Evolutionary conservation across 2,113 vertebrate genomes (phyloP).

Genomic region (Cariama cristata): DNA sequence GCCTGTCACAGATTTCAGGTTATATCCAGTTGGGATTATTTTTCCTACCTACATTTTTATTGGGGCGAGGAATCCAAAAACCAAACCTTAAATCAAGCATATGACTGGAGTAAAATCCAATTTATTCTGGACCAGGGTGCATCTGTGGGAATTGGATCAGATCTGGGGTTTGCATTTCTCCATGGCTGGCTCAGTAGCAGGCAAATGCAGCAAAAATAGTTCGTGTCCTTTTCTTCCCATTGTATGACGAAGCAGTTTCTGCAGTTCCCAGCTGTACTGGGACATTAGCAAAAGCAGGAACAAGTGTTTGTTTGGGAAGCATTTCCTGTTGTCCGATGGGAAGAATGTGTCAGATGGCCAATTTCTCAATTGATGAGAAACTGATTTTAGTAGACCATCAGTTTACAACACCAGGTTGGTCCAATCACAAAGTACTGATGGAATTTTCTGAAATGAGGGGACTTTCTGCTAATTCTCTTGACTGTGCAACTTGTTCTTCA

Average conservation of each 20-base stretch:
- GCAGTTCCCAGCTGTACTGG: background rate
- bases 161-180: background rate
- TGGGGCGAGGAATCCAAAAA: background rate
- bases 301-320: background rate
- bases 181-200: background rate
- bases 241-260: background rate
- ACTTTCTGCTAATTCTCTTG: background rate
- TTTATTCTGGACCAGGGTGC: background rate
- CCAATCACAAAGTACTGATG: background rate
- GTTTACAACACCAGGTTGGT: background rate
- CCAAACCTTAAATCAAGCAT: background rate
- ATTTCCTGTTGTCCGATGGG: background rate
- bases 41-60: background rate
- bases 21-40: background rate
- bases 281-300: background rate
- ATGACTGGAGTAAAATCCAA: background rate
- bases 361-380: background rate
- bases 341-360: background rate
- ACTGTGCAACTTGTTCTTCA: background rate
- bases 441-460: background rate
- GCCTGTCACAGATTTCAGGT: background rate
- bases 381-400: background rate
- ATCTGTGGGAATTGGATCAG: background rate
- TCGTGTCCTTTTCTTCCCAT: background rate
- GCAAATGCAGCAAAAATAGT: background rate